Percentiles rank a stretch among this genome's conserved stretches.
Conservation (phyloP, 2,888 invertebrate species). For the Epistrophe eligans region DNA sequence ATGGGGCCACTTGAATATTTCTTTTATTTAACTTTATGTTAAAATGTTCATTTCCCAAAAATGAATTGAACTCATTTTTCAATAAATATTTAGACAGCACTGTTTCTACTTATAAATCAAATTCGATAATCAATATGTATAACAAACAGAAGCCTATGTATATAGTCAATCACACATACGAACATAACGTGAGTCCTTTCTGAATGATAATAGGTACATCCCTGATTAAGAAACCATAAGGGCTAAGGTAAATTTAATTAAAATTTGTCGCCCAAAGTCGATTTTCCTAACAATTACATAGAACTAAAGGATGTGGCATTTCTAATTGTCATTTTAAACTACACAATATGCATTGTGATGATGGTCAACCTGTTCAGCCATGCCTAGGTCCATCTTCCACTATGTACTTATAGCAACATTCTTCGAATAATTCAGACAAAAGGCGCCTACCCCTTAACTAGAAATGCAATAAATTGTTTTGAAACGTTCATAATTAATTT, state of each 20-base stretch:
- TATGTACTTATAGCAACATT: not conserved
- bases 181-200: not conserved
- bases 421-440: slow-evolving; percentile 1
- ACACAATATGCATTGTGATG: not conserved
- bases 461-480: slow-evolving; percentile 57
- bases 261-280: slow-evolving; percentile 46
- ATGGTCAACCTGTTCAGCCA: not conserved
- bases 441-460: not conserved
- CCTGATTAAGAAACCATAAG: slow-evolving; percentile 41
- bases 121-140: not conserved
- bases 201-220: slow-evolving; percentile 27
- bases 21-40: too few species aligned
- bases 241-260: slow-evolving; percentile 57
- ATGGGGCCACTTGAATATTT: too few species aligned
- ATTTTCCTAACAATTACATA: slow-evolving; percentile 16
- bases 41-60: too few species aligned
- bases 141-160: not conserved
- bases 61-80: too few species aligned
- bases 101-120: not conserved
- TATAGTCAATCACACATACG: not conserved
- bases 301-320: slow-evolving; percentile 24
- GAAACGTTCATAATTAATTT: slow-evolving; percentile 63
- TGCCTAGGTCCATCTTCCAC: too few species aligned
- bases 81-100: not conserved
- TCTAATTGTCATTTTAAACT: slow-evolving; percentile 51